Evolutionary conservation across 2,113 vertebrate species (phyloP).

Genomic region (Thamnophis sirtalis): DNA sequence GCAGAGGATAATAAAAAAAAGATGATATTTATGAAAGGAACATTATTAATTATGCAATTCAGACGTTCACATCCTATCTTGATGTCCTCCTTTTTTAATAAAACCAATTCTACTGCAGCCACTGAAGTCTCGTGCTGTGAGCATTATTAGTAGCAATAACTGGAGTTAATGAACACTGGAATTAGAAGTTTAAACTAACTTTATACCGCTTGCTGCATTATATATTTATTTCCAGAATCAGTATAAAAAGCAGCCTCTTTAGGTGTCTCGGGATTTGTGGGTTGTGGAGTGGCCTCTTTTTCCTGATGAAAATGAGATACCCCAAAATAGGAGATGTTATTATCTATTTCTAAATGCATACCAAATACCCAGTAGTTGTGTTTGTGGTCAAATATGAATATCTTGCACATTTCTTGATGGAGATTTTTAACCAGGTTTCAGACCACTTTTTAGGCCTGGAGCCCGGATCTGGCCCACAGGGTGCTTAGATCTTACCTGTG

Average conservation of each 20-base stretch:
- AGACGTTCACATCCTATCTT: not conserved
- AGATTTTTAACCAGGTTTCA: not conserved
- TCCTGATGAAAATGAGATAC: not conserved
- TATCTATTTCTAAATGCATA: not conserved
- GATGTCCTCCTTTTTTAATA: not conserved
- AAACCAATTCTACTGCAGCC: not conserved
- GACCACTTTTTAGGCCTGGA: not conserved
- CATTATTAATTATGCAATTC: slow-evolving; percentile 25
- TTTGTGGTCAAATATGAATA: not conserved
- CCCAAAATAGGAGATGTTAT: not conserved
- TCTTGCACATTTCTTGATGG: not conserved
- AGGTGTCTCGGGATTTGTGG: not conserved
- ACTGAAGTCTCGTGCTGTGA: not conserved
- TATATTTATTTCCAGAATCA: slow-evolving; percentile 31
- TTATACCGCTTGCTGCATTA: not conserved
- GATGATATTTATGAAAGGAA: slow-evolving; percentile 54
- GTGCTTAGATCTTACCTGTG: too few species aligned
- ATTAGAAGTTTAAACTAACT: not conserved
- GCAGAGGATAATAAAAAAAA: slow-evolving; percentile 50
- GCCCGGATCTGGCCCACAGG: too few species aligned
- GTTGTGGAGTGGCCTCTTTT: not conserved
- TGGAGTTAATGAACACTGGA: slow-evolving; percentile 4
- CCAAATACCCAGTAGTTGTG: not conserved
- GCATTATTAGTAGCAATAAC: not conserved
- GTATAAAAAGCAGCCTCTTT: not conserved